Conservation (phyloP, 2,888 invertebrate genomes). For the Catonia carolina region DNA sequence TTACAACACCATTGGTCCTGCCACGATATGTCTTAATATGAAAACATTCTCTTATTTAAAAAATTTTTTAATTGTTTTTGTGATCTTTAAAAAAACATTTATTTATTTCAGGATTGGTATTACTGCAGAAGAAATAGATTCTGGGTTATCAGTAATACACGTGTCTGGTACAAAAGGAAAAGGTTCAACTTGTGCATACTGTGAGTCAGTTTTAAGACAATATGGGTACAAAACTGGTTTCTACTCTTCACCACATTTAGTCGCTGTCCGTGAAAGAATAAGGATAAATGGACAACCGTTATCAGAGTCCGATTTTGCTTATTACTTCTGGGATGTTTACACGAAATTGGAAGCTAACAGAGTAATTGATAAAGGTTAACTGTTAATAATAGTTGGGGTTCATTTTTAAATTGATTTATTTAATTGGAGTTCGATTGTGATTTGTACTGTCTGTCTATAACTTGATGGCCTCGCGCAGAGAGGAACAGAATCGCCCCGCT, state of each 20-base stretch:
- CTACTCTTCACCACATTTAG: conserved; percentile 92
- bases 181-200: conserved; percentile 90
- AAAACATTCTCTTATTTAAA: too few relatives aligned
- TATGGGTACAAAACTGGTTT: conserved; percentile 88
- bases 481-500: too few relatives aligned
- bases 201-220: conserved; percentile 78
- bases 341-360: conserved; percentile 50
- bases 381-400: not conserved
- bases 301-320: conserved; percentile 61
- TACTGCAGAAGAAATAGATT: conserved; percentile 52
- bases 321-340: conserved; percentile 78
- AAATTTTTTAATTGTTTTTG: too few relatives aligned
- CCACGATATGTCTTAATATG: too few relatives aligned
- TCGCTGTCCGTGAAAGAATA: conserved; percentile 87
- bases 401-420: too few relatives aligned
- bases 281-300: conserved; percentile 78
- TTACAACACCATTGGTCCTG: too few relatives aligned
- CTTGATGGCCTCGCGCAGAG: too few relatives aligned
- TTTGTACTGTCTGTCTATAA: too few relatives aligned
- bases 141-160: conserved; percentile 74
- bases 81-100: too few relatives aligned
- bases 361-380: conserved; percentile 37
- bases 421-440: too few relatives aligned
- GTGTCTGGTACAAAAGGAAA: conserved; percentile 98
- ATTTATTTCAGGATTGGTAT: conserved; percentile 57